Evolutionary conservation across 1,140 invertebrate species (phyloP), one percentile per base, ranked within the genome.

Genomic region (Teleogryllus occipitalis): DNA sequence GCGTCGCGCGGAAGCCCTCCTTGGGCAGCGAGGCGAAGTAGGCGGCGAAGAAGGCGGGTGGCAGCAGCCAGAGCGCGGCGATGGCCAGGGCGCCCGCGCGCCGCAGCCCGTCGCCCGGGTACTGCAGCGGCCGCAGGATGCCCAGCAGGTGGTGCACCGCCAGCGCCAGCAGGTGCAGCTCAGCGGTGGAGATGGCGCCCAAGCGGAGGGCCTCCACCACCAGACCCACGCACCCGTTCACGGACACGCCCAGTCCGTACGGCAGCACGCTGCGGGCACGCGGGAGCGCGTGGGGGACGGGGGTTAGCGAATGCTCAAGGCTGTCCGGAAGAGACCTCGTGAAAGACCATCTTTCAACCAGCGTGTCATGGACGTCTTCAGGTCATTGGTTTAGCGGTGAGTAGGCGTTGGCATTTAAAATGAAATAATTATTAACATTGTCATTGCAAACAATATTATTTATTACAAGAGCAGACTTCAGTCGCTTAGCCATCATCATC

Each of bases 81-180:
- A 88, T 86, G 18, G 87, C 83, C 15, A 86, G 80, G 46, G 83
- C 85, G 0, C 87, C 86, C 21, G 85, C 86, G 49, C 85, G 83
- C 54, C 86, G 85, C 5, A 89, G 90, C 83, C 90, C 86, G 7
- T 88, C 88, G 4, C 88, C 86, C 7, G 88, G 86, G 82, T 92
- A 91, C 79, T 92, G 90, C 7, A 92, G 86, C 0, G 91, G 91
- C 81, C 88, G 87, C 8, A 90, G 83, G 73, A 89, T 90, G 39
- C 91, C 91, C 22, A 91, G 84, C 84, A 91, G 92, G 82, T 94
- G 92, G 83, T 93, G 92, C n/a, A 92, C 83, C 8, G 92, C 91
- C 65, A 94, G 86, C 7, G 89, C 89, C n/a, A 92, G 82, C 8
- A 94, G 86, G 84, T 93, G 92, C 10, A 89, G 84, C 3, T 92